Evolutionary conservation across 2,113 vertebrate species (phyloP).

Genomic region (Edolisoma coerulescens): DNA sequence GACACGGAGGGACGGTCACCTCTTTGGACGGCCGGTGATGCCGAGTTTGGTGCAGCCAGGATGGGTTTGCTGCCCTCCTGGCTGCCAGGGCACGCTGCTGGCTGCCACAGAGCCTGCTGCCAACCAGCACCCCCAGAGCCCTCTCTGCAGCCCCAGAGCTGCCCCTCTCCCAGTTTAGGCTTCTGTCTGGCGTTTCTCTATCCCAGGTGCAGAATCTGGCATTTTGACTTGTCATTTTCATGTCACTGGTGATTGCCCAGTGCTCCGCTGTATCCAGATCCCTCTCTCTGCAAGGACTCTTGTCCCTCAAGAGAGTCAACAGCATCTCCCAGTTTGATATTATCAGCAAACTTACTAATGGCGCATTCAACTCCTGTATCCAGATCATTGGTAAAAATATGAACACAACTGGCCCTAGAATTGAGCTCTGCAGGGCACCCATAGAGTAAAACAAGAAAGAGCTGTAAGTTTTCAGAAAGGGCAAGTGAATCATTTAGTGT

Average conservation of each 20-base stretch:
- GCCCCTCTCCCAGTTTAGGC: not conserved
- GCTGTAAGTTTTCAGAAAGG: not conserved
- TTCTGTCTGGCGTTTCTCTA: not conserved
- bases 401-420: not conserved
- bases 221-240: not conserved
- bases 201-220: not conserved
- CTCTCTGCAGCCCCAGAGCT: not conserved
- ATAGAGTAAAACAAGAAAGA: not conserved
- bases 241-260: not conserved
- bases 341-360: not conserved
- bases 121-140: not conserved
- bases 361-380: not conserved
- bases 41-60: not conserved
- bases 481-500: not conserved
- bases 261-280: not conserved
- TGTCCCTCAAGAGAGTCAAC: not conserved
- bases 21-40: not conserved
- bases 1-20: fast-evolving
- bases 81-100: not conserved
- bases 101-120: not conserved
- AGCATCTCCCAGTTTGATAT: not conserved
- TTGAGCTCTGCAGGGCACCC: not conserved
- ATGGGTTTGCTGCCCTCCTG: not conserved
- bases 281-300: not conserved
- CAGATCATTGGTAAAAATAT: not conserved